A percentile compares a stretch with the other conserved stretches of the same genome.
Conservation (phyloP, 2,888 invertebrate genomes). For the Eupithecia centaureata region DNA sequence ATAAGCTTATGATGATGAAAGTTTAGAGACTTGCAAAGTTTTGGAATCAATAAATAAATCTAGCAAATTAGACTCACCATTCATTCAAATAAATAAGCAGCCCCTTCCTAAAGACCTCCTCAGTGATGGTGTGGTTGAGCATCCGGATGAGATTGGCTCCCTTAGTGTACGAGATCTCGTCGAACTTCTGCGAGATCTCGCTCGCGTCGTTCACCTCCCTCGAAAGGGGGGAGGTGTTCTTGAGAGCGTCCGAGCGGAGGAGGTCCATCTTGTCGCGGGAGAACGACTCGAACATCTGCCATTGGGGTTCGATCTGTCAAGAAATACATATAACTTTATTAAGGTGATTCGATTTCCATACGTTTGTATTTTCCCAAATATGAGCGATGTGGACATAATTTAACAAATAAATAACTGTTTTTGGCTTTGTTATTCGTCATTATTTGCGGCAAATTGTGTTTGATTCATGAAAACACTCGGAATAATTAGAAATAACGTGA, state of each 20-base stretch:
- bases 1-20: too few species aligned
- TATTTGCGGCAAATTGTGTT: too few species aligned
- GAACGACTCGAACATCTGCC: constrained; percentile 82
- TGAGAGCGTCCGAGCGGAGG: constrained; percentile 80
- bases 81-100: constrained; percentile 80
- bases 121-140: constrained; percentile 83
- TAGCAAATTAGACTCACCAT: too few species aligned
- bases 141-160: constrained; percentile 85
- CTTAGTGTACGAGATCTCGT: constrained; percentile 83
- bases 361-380: too few species aligned
- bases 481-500: too few species aligned
- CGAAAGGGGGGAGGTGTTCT: constrained; percentile 83
- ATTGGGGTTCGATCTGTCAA: constrained; percentile 80
- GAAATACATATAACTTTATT: neutral
- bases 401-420: too few species aligned
- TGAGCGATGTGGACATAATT: too few species aligned
- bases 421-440: too few species aligned
- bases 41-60: too few species aligned
- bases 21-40: too few species aligned
- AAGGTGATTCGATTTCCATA: too few species aligned
- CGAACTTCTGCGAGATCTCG: constrained; percentile 85
- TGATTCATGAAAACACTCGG: too few species aligned
- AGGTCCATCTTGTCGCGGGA: constrained; percentile 83
- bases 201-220: constrained; percentile 76
- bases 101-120: constrained; percentile 80